phyloP scores from a whole-genome alignment of 2,797 vertebrate genomes.

The Betta splendens region DNA sequence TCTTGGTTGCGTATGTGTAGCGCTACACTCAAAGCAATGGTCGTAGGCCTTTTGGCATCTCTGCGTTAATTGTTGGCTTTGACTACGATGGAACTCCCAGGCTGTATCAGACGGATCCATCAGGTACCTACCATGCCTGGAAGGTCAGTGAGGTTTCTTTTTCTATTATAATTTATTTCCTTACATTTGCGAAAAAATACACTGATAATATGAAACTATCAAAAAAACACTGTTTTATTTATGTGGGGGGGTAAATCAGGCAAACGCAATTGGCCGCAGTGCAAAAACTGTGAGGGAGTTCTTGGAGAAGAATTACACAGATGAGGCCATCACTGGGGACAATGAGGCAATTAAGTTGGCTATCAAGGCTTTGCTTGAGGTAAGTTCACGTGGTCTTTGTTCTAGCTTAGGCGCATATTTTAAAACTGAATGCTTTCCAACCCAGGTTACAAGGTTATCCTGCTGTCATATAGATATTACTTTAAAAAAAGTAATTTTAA shows the following conservation, averaged over 20 bases:
- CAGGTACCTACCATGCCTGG: conserved; percentile 88
- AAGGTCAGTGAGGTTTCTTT: conserved; percentile 75
- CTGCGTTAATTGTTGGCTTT: conserved; percentile 87
- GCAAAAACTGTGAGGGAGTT: conserved; percentile 87
- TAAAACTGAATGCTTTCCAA: not conserved
- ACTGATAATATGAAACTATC: not conserved
- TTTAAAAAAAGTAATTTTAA: no score
- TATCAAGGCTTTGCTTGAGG: conserved; percentile 87
- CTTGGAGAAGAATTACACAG: conserved; percentile 89
- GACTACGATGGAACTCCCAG: conserved; percentile 85
- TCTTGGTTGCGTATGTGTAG: conserved; percentile 56
- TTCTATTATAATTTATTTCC: not conserved
- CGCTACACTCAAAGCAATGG: conserved; percentile 87
- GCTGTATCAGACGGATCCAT: conserved; percentile 87
- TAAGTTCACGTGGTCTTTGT: conserved; percentile 59
- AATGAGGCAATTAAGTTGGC: conserved; percentile 85
- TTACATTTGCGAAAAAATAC: not conserved
- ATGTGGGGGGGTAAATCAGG: conserved; percentile 66
- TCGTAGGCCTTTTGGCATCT: conserved; percentile 86
- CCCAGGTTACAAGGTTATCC: not conserved
- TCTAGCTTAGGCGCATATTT: not conserved
- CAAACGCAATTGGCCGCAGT: conserved; percentile 85
- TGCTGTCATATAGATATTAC: not conserved
- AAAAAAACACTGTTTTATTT: not conserved
- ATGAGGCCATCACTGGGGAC: conserved; percentile 83